Conservation (phyloP, 2,888 invertebrate species). For the Drosophila colorata region DNA sequence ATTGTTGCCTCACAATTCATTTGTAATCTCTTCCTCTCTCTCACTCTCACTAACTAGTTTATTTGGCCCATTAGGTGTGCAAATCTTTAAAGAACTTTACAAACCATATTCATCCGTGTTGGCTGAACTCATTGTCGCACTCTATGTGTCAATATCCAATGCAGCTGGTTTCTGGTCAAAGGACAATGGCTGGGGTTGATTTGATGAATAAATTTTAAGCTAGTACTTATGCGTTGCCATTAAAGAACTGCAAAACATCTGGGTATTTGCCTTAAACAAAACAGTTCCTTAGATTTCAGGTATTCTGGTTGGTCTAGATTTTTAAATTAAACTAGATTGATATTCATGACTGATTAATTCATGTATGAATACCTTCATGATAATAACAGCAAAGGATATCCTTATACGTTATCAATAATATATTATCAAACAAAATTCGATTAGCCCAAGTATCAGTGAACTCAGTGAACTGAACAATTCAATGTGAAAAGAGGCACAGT, state of each 20-base stretch:
- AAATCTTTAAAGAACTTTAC: slow-evolving; percentile 30
- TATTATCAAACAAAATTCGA: too few species aligned
- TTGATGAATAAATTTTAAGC: not conserved
- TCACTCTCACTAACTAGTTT: not conserved
- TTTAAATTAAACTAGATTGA: too few species aligned
- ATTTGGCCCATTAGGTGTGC: slow-evolving; percentile 26
- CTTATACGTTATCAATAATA: not conserved
- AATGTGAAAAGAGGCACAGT: slow-evolving; percentile 3
- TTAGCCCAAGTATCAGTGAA: too few species aligned
- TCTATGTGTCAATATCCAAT: not conserved
- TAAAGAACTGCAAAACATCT: too few species aligned
- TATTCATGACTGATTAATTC: too few species aligned
- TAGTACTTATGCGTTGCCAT: too few species aligned
- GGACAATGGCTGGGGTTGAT: not conserved
- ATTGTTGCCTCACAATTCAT: slow-evolving; percentile 51
- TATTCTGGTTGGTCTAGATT: too few species aligned
- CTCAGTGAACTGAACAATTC: not conserved
- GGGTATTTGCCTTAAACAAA: too few species aligned
- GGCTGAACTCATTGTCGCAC: not conserved
- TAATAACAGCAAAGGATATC: too few species aligned
- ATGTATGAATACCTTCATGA: too few species aligned
- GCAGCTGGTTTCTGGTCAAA: slow-evolving; percentile 22
- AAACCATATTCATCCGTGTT: slow-evolving; percentile 23
- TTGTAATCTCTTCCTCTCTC: slow-evolving; percentile 6
- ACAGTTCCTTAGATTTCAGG: too few species aligned